phyloP scores from a whole-genome alignment of 2,888 invertebrate species.

The Latrodectus elegans region DNA sequence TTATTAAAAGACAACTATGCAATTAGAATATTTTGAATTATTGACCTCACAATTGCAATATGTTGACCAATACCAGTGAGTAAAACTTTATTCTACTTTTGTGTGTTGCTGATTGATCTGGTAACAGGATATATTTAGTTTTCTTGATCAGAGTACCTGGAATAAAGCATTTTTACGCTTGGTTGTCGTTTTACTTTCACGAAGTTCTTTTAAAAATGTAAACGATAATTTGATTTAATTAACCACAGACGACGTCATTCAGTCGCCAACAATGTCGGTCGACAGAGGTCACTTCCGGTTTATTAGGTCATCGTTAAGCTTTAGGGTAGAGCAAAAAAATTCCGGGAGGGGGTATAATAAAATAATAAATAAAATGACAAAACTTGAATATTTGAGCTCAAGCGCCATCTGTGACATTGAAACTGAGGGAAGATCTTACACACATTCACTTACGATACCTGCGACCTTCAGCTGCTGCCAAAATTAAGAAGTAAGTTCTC shows the following conservation, averaged over 20 bases:
- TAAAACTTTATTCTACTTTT: too few relatives aligned
- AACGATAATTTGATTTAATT: background rate
- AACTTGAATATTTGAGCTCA: slow-evolving; percentile 13
- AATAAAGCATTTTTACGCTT: too few relatives aligned
- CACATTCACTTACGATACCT: background rate
- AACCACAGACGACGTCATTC: slow-evolving; percentile 23
- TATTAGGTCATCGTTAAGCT: slow-evolving; percentile 56
- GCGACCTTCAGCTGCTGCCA: slow-evolving; percentile 31
- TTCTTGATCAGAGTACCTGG: too few relatives aligned
- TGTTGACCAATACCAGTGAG: too few relatives aligned
- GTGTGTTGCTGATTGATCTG: too few relatives aligned
- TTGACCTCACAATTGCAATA: too few relatives aligned
- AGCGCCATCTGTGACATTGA: slow-evolving; percentile 16
- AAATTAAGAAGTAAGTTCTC: slow-evolving; percentile 18
- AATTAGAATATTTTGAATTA: too few relatives aligned
- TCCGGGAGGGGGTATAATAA: slow-evolving; percentile 6
- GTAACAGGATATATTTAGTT: too few relatives aligned
- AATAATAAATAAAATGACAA: slow-evolving; percentile 9
- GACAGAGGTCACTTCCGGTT: slow-evolving; percentile 65
- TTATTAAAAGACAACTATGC: too few relatives aligned
- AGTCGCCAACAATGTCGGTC: slow-evolving; percentile 31
- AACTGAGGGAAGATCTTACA: background rate
- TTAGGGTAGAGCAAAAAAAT: slow-evolving; percentile 52
- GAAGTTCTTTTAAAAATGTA: background rate
- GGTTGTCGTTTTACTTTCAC: background rate